phyloP scores from a whole-genome alignment of 2,888 invertebrate genomes.

The Fissipunctia ypsillon region DNA sequence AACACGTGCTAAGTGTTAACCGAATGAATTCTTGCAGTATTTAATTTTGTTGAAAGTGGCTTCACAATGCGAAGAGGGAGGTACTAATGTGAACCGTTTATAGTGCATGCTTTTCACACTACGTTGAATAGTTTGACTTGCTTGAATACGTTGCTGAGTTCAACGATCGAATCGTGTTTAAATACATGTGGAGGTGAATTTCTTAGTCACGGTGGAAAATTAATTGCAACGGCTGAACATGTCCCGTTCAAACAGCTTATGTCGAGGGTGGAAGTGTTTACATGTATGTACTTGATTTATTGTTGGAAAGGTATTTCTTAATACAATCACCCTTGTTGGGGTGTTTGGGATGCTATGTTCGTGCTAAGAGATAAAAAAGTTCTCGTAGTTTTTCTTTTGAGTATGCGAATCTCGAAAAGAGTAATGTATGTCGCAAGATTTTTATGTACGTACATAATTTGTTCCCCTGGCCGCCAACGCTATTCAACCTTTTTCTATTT shows the following conservation, averaged over 20 bases:
- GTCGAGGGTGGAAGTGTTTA: slow-evolving; percentile 29
- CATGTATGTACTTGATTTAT: slow-evolving; percentile 33
- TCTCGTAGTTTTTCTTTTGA: background rate
- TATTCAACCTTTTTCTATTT: background rate
- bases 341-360: slow-evolving; percentile 1
- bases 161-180: slow-evolving; percentile 12
- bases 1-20: slow-evolving; percentile 38
- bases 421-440: background rate
- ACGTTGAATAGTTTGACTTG: slow-evolving; percentile 20
- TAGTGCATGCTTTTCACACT: slow-evolving; percentile 29
- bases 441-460: background rate
- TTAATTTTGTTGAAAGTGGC: slow-evolving; percentile 48
- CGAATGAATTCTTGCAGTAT: slow-evolving; percentile 47
- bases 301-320: slow-evolving; percentile 27
- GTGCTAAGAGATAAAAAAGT: background rate
- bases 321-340: slow-evolving; percentile 9
- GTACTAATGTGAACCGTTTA: slow-evolving; percentile 31
- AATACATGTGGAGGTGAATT: slow-evolving; percentile 20
- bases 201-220: slow-evolving; percentile 38
- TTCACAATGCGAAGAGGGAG: slow-evolving; percentile 3
- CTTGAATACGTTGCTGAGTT: slow-evolving; percentile 33
- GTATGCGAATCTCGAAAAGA: background rate
- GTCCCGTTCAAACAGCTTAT: slow-evolving; percentile 33
- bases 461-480: background rate
- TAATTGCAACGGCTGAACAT: slow-evolving; percentile 31